Evolutionary conservation across 2,888 invertebrate genomes (phyloP).

Genomic region (Netelia virgata): DNA sequence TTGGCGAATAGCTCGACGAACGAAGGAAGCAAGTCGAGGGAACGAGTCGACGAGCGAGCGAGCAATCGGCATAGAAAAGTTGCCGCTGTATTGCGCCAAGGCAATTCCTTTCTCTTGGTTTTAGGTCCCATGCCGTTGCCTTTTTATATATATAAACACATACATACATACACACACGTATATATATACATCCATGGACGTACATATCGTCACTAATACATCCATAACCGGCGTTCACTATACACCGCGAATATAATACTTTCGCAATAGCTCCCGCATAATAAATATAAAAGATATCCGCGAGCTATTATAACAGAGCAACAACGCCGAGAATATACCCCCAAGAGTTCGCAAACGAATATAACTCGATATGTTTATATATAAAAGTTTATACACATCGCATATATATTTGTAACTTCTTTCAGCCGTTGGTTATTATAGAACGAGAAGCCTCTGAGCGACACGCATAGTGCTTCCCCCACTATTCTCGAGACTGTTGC

Average conservation of each 20-base stretch:
- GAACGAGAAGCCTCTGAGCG: conserved; percentile 7
- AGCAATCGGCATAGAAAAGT: conserved; percentile 51
- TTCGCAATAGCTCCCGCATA: conserved; percentile 64
- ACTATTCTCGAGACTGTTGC: background rate
- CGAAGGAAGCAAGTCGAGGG: conserved; percentile 34
- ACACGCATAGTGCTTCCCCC: conserved; percentile 31
- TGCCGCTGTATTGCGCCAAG: conserved; percentile 55
- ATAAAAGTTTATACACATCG: background rate
- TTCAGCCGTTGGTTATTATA: conserved; percentile 24
- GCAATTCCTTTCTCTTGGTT: conserved; percentile 65
- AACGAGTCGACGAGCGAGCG: conserved; percentile 37
- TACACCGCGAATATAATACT: conserved; percentile 59
- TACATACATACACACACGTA: background rate
- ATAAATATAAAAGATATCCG: conserved; percentile 60
- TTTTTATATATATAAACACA: conserved; percentile 12
- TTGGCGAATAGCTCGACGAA: conserved; percentile 12
- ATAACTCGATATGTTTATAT: conserved; percentile 37
- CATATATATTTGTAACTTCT: conserved; percentile 7
- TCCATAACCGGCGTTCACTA: conserved; percentile 1
- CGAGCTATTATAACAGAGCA: conserved; percentile 52
- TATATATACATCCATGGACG: conserved; percentile 8
- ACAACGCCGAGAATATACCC: conserved; percentile 19
- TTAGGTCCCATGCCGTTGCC: conserved; percentile 45
- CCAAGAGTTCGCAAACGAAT: conserved; percentile 38
- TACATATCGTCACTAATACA: conserved; percentile 12